phyloP scores from a whole-genome alignment of 2,797 vertebrate species.

The Anguilla anguilla region DNA sequence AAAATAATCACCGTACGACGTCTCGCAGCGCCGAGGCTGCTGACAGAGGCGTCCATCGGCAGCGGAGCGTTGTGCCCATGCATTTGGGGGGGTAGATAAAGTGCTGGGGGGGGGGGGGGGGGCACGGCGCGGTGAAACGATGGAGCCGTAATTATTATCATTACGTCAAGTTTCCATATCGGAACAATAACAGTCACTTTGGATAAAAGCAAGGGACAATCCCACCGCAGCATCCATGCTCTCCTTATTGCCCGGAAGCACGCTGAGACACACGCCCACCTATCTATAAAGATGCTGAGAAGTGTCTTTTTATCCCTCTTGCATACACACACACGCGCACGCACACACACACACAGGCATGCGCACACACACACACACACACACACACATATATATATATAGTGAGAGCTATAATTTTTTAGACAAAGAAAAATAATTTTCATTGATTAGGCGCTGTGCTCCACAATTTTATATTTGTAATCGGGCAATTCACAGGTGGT shows the following conservation, averaged over 20 bases:
- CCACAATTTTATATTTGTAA: too few species aligned
- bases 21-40: background rate
- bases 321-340: background rate
- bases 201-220: conserved; percentile 23
- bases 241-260: background rate
- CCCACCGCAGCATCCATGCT: background rate
- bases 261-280: background rate
- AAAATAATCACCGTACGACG: background rate
- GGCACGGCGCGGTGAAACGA: background rate
- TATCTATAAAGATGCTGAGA: background rate
- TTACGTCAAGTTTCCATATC: conserved; percentile 39
- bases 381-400: too few species aligned
- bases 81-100: conserved; percentile 7
- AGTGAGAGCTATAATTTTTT: too few species aligned
- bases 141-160: conserved; percentile 42
- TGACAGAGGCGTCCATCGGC: conserved; percentile 15
- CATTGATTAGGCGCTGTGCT: too few species aligned
- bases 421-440: too few species aligned
- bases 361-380: too few species aligned
- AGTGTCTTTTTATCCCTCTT: background rate
- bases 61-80: background rate
- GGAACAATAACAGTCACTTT: conserved; percentile 26
- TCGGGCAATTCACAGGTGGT: too few species aligned
- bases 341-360: too few species aligned
- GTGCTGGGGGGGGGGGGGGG: conserved; percentile 3